These are phyloP conservation scores for Lithophane semibrunnea DNA, from an alignment of 2,888 invertebrate species.

Conservation along the genomic window DNA sequence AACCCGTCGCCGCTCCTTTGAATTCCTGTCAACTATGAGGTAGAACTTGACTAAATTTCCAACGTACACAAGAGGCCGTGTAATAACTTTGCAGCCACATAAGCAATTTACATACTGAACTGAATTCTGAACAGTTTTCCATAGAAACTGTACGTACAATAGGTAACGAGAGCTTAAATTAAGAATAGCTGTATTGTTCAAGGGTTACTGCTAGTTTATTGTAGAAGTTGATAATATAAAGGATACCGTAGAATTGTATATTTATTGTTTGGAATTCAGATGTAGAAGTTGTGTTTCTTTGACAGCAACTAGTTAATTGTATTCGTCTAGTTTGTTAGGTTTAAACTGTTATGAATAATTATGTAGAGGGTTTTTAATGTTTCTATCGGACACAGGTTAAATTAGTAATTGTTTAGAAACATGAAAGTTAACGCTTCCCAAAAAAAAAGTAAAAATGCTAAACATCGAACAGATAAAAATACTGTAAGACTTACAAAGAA, in stretches of 20 bases:
- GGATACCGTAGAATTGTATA: background rate
- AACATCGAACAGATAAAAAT: background rate
- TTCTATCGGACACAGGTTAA: background rate
- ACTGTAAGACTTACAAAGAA: conserved; percentile 15
- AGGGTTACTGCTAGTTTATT: conserved; percentile 11
- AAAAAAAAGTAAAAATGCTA: background rate
- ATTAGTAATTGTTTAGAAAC: background rate
- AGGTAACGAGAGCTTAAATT: conserved; percentile 33
- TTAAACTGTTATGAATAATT: too few relatives aligned
- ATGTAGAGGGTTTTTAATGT: too few relatives aligned
- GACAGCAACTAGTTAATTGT: background rate
- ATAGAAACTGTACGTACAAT: conserved; percentile 49
- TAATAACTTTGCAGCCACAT: conserved; percentile 43
- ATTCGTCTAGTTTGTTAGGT: too few relatives aligned
- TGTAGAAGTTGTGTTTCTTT: background rate
- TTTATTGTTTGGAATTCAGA: background rate
- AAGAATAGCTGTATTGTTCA: conserved; percentile 35
- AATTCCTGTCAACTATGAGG: conserved; percentile 20
- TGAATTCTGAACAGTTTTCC: conserved; percentile 39
- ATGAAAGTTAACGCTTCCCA: background rate
- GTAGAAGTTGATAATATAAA: conserved; percentile 10
- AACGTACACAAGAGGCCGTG: conserved; percentile 12
- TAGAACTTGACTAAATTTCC: conserved; percentile 24
- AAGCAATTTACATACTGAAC: conserved; percentile 42
- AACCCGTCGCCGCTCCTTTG: conserved; percentile 17